These are phyloP conservation scores for Trichechus manatus DNA, from an alignment of 2,113 vertebrate genomes.

Conservation along the genomic window DNA sequence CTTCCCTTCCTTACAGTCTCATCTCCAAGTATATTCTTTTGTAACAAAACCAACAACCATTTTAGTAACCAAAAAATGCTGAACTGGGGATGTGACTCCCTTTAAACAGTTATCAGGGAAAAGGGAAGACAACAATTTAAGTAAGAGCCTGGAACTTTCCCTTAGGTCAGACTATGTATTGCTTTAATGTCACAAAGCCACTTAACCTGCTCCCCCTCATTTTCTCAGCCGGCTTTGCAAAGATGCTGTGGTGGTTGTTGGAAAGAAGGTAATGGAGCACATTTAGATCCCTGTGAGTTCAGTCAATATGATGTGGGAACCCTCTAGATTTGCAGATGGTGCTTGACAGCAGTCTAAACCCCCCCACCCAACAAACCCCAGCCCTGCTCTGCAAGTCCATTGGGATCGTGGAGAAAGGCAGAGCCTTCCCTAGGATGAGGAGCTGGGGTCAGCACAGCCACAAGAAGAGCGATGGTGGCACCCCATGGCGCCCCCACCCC, in stretches of 20 bases:
- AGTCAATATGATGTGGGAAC: accelerated
- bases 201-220: accelerated
- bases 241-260: accelerated
- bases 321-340: background rate
- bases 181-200: background rate
- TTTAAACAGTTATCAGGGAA: background rate
- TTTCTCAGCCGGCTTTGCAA: background rate
- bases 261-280: background rate
- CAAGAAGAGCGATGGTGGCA: accelerated
- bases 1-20: accelerated
- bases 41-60: accelerated
- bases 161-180: accelerated
- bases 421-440: background rate
- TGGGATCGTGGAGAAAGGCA: background rate
- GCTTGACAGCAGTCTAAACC: background rate
- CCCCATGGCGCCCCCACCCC: accelerated
- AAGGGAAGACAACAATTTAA: accelerated
- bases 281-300: background rate
- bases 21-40: no score
- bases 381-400: background rate
- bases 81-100: background rate
- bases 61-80: accelerated
- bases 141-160: accelerated
- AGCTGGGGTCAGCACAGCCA: background rate
- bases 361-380: background rate